Conservation (phyloP, 2,797 vertebrate species). For the Antrozous pallidus region DNA sequence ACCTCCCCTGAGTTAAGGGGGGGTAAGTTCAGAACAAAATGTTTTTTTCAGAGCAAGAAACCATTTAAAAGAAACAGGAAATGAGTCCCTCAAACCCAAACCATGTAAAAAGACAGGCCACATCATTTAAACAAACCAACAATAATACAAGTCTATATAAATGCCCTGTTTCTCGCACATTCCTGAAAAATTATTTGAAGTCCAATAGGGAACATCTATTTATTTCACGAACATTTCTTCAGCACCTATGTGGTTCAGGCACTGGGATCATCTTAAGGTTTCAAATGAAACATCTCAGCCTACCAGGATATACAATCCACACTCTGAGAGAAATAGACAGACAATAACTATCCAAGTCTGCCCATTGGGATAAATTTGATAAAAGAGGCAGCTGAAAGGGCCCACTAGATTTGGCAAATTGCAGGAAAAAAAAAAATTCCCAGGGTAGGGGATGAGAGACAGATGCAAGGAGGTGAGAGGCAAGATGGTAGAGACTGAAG, state of each 20-base stretch:
- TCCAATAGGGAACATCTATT: not conserved
- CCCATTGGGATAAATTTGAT: not conserved
- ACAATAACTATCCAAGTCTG: not conserved
- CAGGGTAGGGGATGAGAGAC: not conserved
- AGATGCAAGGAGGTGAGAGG: not conserved
- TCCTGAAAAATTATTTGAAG: slow-evolving; percentile 48
- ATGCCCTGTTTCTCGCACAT: slow-evolving; percentile 20
- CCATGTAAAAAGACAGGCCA: slow-evolving; percentile 65
- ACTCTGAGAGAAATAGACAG: not conserved
- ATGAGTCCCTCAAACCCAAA: slow-evolving; percentile 67
- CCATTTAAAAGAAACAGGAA: slow-evolving; percentile 69
- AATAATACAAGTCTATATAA: slow-evolving; percentile 48
- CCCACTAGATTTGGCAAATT: not conserved
- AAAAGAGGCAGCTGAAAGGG: not conserved
- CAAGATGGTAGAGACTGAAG: not conserved
- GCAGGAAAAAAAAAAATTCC: not conserved
- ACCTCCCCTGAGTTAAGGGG: slow-evolving; percentile 29
- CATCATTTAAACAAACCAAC: slow-evolving; percentile 62
- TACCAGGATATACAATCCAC: not conserved
- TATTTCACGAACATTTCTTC: slow-evolving; percentile 51
- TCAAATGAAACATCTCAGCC: slow-evolving; percentile 37
- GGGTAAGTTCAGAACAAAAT: not conserved
- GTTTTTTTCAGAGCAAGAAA: slow-evolving; percentile 56
- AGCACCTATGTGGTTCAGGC: not conserved
- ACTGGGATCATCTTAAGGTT: slow-evolving; percentile 20